A percentile compares a stretch with the other conserved stretches of the same genome.
These are phyloP conservation scores for Phalanger gymnotis DNA, from an alignment of 2,797 vertebrate genomes.

Conservation along the genomic window DNA sequence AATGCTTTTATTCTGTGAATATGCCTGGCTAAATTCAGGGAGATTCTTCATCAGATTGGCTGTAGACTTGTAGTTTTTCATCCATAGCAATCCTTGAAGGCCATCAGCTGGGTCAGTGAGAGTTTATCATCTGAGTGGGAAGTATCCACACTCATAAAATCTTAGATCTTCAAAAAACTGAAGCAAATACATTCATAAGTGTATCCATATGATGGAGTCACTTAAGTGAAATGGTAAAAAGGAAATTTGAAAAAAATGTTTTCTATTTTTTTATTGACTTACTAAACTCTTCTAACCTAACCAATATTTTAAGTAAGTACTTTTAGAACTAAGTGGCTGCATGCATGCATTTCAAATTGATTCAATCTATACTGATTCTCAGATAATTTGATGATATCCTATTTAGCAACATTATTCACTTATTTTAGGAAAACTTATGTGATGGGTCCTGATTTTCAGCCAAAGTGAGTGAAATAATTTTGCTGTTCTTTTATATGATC, in stretches of 20 bases:
- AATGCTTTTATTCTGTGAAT: neutral
- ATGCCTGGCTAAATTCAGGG: neutral
- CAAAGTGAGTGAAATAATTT: neutral
- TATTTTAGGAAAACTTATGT: neutral
- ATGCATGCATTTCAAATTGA: neutral
- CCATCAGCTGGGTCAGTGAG: neutral
- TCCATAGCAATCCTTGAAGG: neutral
- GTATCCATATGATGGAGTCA: neutral
- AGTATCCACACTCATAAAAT: neutral
- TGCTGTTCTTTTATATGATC: no score
- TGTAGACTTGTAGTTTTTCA: neutral
- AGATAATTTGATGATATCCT: neutral
- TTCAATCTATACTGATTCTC: accelerated
- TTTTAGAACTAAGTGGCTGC: neutral
- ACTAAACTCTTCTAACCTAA: neutral
- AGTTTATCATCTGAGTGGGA: neutral
- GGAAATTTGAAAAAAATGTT: neutral
- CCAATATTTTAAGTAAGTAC: neutral
- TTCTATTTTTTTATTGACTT: neutral
- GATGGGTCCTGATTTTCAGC: neutral
- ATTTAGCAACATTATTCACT: neutral
- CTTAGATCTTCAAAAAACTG: neutral
- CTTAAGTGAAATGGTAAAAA: neutral
- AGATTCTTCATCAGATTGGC: neutral
- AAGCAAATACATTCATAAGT: neutral